Evolutionary conservation across 2,888 invertebrate genomes (phyloP), one percentile per base, ranked within the genome.

Genomic region (Ophion ellenae): DNA sequence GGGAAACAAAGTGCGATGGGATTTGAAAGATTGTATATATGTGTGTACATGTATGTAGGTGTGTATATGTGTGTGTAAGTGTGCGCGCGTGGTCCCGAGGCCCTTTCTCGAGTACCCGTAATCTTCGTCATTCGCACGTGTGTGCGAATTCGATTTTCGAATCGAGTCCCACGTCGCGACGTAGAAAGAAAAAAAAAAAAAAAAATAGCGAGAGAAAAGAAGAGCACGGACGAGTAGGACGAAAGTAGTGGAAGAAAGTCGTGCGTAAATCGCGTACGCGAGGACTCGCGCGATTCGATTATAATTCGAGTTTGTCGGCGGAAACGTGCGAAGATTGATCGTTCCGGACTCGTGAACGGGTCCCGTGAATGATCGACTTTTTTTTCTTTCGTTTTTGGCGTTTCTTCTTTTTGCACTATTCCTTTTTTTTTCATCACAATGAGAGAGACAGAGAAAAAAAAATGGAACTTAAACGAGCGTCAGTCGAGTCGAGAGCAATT

Each of bases 401-500:
- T 47, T 73, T 53, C 20, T 28, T 32, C 28, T 67, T 64, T 67
- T 80, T 61, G 59, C 28, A 24, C 14, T 32, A 4, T 32, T 32
- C 32, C 32, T 32, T 61, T 20, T 79, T n/a, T 71, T 73, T 71
- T 53, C 53, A 45, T 69, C 57, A 24, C n/a, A 20, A 69, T 45
- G 9, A 69, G 36, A 61, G 53, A 53, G 28, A 66, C 9, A 45
- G 24, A 63, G 5, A 64, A 63, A 74, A 59, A 85, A 59, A 74
- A 73, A 73, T 79, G 40, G 40, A 40, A 40, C 3, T 40, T 9
- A 40, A 40, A 40, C 85, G 85, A 86, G 85, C 85, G 85, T 83
- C 85, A 86, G 85, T 86, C 85, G 85, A 76, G 85, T 86, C 83
- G 83, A 86, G 86, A 86, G 86, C 86, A 86, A 81, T 83, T 86